phyloP scores from a whole-genome alignment of 2,797 vertebrate species.

The Microctenopoma lineatum region DNA sequence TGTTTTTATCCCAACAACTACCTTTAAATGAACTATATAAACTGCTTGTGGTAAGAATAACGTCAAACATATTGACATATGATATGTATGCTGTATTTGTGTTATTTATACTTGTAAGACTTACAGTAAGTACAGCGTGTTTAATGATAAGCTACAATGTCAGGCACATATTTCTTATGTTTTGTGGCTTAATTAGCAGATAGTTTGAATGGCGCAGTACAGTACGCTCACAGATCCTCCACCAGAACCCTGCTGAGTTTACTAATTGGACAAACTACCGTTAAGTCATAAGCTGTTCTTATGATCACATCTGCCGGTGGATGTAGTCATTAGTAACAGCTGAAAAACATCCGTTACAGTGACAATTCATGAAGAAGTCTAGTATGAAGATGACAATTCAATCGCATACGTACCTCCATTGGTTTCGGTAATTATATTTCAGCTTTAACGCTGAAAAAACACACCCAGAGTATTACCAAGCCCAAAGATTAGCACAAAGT shows the following conservation, averaged over 20 bases:
- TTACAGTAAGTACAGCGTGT: background rate
- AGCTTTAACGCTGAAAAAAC: slow-evolving; percentile 1
- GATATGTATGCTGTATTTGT: background rate
- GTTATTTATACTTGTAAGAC: background rate
- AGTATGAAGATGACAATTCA: background rate
- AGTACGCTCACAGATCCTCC: slow-evolving; percentile 1
- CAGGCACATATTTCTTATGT: background rate
- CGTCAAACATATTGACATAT: background rate
- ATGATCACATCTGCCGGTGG: slow-evolving; percentile 23
- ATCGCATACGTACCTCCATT: background rate
- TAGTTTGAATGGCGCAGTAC: background rate
- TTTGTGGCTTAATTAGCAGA: slow-evolving; percentile 5
- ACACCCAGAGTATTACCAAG: slow-evolving; percentile 8
- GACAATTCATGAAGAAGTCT: slow-evolving; percentile 15
- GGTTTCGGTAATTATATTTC: background rate
- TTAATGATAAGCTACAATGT: background rate
- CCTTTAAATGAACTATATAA: no score
- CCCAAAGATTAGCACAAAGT: slow-evolving; percentile 33
- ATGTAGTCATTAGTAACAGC: slow-evolving; percentile 30
- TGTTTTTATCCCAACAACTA: background rate
- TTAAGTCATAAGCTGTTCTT: slow-evolving; percentile 20
- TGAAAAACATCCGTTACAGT: slow-evolving; percentile 17
- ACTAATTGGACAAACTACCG: slow-evolving; percentile 26
- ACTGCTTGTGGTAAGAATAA: background rate
- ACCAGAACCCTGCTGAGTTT: slow-evolving; percentile 9